Percentiles rank a stretch among this genome's conserved stretches.
Conservation (phyloP, 2,888 invertebrate species). For the Oithona nana region DNA sequence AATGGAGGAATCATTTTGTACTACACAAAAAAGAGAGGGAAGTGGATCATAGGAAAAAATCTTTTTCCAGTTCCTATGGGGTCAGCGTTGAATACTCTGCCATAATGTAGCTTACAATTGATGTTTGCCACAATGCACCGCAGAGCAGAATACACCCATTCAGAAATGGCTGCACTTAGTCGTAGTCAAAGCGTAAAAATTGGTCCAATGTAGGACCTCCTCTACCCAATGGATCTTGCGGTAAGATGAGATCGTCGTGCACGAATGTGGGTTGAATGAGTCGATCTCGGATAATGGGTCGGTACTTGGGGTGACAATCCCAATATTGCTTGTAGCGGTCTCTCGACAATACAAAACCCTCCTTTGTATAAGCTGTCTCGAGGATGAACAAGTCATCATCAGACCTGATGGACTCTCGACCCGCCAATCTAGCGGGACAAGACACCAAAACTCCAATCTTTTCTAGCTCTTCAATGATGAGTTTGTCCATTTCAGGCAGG, state of each 20-base stretch:
- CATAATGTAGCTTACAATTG: no score
- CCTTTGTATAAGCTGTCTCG: background rate
- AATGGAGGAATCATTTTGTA: no score
- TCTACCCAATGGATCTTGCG: slow-evolving; percentile 7
- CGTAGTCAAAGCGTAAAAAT: background rate
- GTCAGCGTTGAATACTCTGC: no score
- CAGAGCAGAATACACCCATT: no score
- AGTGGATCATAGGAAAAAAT: no score
- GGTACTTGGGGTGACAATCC: background rate
- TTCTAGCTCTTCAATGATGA: background rate
- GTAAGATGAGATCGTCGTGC: background rate
- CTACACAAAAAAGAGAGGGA: no score
- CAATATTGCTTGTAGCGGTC: background rate
- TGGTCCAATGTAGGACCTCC: background rate
- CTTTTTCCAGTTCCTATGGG: no score
- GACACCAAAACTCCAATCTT: background rate
- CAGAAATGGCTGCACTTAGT: no score
- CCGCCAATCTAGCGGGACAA: background rate
- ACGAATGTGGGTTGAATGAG: background rate
- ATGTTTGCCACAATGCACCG: no score
- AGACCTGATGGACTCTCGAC: background rate
- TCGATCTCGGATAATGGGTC: background rate
- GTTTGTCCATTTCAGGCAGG: background rate
- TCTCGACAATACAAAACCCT: background rate
- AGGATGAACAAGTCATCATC: slow-evolving; percentile 8